Percentiles rank a stretch among this genome's conserved stretches.
phyloP scores from a whole-genome alignment of 1,140 invertebrate genomes.

The Sweltsa coloradensis region DNA sequence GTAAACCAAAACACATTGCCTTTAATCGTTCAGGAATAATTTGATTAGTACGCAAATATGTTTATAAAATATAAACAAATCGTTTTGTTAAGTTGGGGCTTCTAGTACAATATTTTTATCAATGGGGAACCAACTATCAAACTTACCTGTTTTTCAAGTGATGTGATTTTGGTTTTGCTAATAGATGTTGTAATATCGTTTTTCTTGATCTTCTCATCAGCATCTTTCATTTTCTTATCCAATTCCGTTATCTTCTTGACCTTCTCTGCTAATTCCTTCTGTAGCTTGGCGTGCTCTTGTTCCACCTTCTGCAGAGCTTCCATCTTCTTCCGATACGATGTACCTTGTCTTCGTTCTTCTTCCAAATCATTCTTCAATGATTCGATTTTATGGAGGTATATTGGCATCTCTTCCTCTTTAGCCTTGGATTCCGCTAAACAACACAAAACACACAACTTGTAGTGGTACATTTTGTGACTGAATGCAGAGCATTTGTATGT shows the following conservation, averaged over 20 bases:
- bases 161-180: constrained; percentile 43
- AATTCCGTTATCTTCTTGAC: constrained; percentile 39
- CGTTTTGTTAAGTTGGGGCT: too few relatives aligned
- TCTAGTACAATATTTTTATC: too few relatives aligned
- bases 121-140: too few relatives aligned
- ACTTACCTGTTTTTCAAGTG: constrained; percentile 44
- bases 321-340: constrained; percentile 19
- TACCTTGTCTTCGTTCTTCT: constrained; percentile 25
- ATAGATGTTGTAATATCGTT: constrained; percentile 38
- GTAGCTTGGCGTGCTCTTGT: constrained; percentile 40
- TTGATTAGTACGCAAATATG: too few relatives aligned
- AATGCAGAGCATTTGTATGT: too few relatives aligned
- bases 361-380: constrained; percentile 39
- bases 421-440: constrained; percentile 31
- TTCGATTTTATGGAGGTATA: constrained; percentile 39
- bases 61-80: too few relatives aligned
- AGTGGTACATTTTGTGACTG: too few relatives aligned
- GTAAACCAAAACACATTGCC: too few relatives aligned
- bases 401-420: constrained; percentile 36
- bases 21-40: too few relatives aligned
- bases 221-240: constrained; percentile 43
- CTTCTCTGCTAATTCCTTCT: constrained; percentile 42
- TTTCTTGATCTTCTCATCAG: constrained; percentile 45
- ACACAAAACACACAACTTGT: constrained; percentile 14
- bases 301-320: constrained; percentile 22